phyloP scores from a whole-genome alignment of 2,113 vertebrate species.

The Oreochromis spilurus region DNA sequence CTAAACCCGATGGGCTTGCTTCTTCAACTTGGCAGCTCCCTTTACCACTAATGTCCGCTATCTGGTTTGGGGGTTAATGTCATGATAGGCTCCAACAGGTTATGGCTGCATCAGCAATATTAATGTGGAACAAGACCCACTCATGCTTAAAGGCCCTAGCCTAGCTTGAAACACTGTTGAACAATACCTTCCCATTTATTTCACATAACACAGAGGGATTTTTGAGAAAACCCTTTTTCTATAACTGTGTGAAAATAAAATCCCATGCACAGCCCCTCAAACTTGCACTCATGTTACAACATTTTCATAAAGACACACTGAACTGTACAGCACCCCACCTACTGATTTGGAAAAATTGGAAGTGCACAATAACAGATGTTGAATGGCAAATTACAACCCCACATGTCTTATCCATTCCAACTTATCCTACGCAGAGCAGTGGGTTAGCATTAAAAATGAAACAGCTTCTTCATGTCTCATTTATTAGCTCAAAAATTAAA shows the following conservation, averaged over 20 bases:
- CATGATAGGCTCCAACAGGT: background rate
- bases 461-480: background rate
- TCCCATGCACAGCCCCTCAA: background rate
- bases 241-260: background rate
- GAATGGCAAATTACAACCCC: background rate
- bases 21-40: background rate
- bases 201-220: background rate
- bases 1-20: background rate
- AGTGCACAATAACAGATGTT: background rate
- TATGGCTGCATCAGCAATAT: background rate
- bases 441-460: background rate
- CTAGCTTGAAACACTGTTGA: background rate
- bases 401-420: background rate
- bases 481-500: background rate
- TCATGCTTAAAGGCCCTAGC: accelerated
- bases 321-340: background rate
- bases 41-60: background rate
- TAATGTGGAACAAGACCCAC: background rate
- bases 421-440: background rate
- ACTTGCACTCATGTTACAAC: background rate
- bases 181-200: background rate
- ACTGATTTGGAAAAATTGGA: background rate
- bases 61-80: background rate
- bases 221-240: background rate
- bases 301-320: background rate